phyloP scores from a whole-genome alignment of 2,797 vertebrate species.

The Pygocentrus nattereri region DNA sequence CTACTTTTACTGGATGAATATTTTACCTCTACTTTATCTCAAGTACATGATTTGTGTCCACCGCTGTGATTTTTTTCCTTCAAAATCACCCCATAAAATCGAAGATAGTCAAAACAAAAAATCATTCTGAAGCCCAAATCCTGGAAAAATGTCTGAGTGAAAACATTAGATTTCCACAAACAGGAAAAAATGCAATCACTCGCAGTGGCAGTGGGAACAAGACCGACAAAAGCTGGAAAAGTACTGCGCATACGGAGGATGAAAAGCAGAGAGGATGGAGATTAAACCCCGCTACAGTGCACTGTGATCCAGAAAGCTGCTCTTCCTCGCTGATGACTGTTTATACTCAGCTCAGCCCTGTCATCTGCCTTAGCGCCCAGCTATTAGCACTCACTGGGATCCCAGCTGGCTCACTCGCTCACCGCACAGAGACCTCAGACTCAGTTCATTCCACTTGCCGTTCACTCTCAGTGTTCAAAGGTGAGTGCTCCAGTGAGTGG shows the following conservation, averaged over 20 bases:
- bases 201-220: background rate
- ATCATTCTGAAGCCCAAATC: too few species aligned
- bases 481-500: too few species aligned
- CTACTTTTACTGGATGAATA: too few species aligned
- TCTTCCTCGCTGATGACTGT: constrained; percentile 35
- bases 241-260: background rate
- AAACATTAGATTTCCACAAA: too few species aligned
- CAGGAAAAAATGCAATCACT: background rate
- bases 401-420: background rate
- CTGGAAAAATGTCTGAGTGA: too few species aligned
- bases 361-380: constrained; percentile 12
- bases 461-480: too few species aligned
- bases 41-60: too few species aligned
- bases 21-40: too few species aligned
- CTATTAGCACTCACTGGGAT: constrained; percentile 6
- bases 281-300: background rate
- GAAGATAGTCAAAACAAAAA: too few species aligned
- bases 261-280: constrained; percentile 14
- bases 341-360: constrained; percentile 20
- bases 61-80: too few species aligned
- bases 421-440: background rate
- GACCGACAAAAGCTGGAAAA: background rate
- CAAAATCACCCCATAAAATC: too few species aligned
- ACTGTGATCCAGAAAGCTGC: constrained; percentile 4
- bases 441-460: background rate